Evolutionary conservation across 1,140 invertebrate species (phyloP).

Genomic region (Zaprionus taronus): DNA sequence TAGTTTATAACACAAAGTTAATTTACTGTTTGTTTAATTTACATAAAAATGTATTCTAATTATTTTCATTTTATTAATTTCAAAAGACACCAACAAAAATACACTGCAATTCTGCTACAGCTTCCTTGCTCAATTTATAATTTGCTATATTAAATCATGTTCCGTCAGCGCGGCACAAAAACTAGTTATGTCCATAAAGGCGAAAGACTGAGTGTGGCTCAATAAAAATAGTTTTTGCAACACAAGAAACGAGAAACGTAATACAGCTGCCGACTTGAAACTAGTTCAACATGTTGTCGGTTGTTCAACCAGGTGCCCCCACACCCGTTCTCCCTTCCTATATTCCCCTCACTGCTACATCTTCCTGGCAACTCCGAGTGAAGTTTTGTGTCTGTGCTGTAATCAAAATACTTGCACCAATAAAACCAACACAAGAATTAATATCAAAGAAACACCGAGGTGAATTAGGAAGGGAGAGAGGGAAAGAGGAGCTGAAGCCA

Average conservation of each 20-base stretch:
- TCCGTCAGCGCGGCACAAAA: slow-evolving; percentile 6
- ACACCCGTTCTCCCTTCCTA: neutral
- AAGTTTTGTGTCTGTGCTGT: slow-evolving; percentile 37
- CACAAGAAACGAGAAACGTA: slow-evolving; percentile 50
- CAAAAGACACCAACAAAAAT: neutral
- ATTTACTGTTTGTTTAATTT: too few relatives aligned
- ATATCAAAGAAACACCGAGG: slow-evolving; percentile 44
- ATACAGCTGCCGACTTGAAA: slow-evolving; percentile 65
- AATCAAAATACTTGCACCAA: slow-evolving; percentile 74
- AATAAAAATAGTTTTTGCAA: slow-evolving; percentile 45
- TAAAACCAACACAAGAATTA: slow-evolving; percentile 76
- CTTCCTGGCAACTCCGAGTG: slow-evolving; percentile 6
- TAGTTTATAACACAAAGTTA: too few relatives aligned
- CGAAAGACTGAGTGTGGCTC: neutral
- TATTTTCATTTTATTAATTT: neutral
- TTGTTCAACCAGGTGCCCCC: slow-evolving; percentile 8
- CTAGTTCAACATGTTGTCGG: slow-evolving; percentile 75
- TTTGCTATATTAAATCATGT: slow-evolving; percentile 4
- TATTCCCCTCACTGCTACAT: neutral
- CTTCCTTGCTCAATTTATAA: neutral
- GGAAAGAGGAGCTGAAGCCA: neutral
- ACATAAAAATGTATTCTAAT: slow-evolving; percentile 1
- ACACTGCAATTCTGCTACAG: neutral
- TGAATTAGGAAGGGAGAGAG: neutral
- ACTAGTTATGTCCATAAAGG: slow-evolving; percentile 21